phyloP scores from a whole-genome alignment of 2,113 vertebrate genomes.

The Chrysochloris asiatica region DNA sequence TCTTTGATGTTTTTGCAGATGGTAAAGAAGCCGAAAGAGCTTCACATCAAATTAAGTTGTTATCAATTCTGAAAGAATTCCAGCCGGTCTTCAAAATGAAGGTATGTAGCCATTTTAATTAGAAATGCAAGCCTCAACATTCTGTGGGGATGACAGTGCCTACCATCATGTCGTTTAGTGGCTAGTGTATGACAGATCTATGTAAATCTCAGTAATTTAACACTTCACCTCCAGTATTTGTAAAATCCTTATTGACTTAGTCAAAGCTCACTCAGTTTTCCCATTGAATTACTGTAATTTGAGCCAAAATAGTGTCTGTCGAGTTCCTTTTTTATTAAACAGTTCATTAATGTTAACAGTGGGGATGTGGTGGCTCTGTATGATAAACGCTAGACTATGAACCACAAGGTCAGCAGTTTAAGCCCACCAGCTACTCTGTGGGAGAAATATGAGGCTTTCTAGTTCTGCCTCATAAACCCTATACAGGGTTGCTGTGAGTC shows the following conservation, averaged over 20 bases:
- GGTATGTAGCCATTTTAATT: slow-evolving; percentile 82
- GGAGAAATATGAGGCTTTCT: no score
- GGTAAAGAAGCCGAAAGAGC: slow-evolving; percentile 93
- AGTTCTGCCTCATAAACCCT: no score
- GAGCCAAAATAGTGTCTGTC: not conserved
- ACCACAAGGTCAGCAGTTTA: no score
- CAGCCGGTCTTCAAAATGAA: slow-evolving; percentile 94
- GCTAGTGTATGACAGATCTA: not conserved
- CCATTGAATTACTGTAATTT: not conserved
- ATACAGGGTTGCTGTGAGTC: no score
- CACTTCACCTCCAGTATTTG: not conserved
- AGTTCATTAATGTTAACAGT: not conserved
- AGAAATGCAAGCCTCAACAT: not conserved
- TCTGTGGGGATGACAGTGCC: not conserved
- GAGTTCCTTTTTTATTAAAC: not conserved
- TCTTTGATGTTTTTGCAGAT: slow-evolving; percentile 97
- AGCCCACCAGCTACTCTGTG: no score
- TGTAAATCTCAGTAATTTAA: not conserved
- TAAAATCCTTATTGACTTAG: not conserved
- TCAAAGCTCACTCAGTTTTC: not conserved
- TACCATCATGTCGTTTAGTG: not conserved
- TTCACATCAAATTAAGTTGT: slow-evolving; percentile 89
- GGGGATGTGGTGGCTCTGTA: no score
- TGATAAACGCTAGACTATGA: no score
- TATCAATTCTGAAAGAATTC: slow-evolving; percentile 90